A percentile compares a stretch with the other conserved stretches of the same genome.
Evolutionary conservation across 2,797 vertebrate species (phyloP).

Genomic region (Cyprinodon diabolis): DNA sequence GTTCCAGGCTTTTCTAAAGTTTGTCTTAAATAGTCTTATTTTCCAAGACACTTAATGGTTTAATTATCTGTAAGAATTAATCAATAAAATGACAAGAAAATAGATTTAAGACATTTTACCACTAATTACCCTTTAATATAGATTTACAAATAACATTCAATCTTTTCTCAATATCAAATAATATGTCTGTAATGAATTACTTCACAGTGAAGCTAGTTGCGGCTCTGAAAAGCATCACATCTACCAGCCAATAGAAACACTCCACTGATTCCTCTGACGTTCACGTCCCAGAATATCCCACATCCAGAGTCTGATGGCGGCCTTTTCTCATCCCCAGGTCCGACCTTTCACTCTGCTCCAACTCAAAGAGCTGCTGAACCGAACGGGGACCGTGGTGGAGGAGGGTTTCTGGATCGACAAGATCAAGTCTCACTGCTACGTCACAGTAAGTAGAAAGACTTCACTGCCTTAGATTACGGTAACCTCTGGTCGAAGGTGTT

Average conservation of each 20-base stretch:
- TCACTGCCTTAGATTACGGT: neutral
- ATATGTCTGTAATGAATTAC: no score
- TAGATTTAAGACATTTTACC: no score
- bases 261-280: neutral
- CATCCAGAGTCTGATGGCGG: neutral
- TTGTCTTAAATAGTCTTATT: no score
- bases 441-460: conserved; percentile 81
- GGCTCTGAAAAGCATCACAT: neutral
- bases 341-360: conserved; percentile 92
- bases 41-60: no score
- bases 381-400: conserved; percentile 86
- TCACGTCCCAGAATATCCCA: neutral
- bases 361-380: conserved; percentile 89
- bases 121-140: no score
- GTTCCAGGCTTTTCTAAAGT: no score
- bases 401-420: conserved; percentile 95
- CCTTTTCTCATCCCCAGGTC: conserved; percentile 73
- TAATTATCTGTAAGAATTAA: no score
- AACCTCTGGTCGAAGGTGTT: no score
- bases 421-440: conserved; percentile 96
- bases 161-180: no score
- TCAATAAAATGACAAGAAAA: no score
- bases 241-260: neutral
- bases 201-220: no score
- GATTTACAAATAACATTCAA: no score